These are phyloP conservation scores for Sesamia nonagrioides DNA, from an alignment of 1,140 invertebrate genomes.

Conservation along the genomic window DNA sequence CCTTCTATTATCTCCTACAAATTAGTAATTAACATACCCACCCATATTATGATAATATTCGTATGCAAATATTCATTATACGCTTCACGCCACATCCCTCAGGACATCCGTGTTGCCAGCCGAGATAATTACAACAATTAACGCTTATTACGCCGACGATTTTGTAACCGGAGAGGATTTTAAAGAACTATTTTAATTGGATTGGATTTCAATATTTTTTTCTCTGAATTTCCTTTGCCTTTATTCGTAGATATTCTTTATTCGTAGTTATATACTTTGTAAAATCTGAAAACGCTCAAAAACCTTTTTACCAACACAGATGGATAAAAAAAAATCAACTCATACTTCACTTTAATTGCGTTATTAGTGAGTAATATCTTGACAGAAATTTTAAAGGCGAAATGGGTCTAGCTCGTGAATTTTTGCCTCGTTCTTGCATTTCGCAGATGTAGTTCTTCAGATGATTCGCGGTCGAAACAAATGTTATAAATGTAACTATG, in stretches of 20 bases:
- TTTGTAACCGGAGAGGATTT: not conserved
- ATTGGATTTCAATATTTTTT: constrained; percentile 21
- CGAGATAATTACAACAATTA: constrained; percentile 44
- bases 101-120: constrained; percentile 18
- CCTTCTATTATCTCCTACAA: not conserved
- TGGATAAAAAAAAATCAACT: too few relatives aligned
- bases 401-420: too few relatives aligned
- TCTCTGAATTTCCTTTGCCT: not conserved
- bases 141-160: constrained; percentile 17
- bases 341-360: too few relatives aligned
- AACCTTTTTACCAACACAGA: too few relatives aligned
- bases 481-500: too few relatives aligned
- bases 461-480: too few relatives aligned
- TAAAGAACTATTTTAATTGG: constrained; percentile 34
- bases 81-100: constrained; percentile 11
- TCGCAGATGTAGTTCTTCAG: too few relatives aligned
- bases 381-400: too few relatives aligned
- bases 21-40: constrained; percentile 23
- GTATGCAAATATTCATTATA: constrained; percentile 40
- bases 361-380: too few relatives aligned
- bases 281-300: too few relatives aligned
- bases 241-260: not conserved
- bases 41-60: constrained; percentile 18
- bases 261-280: too few relatives aligned
- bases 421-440: too few relatives aligned